Evolutionary conservation across 2,888 invertebrate genomes (phyloP).

Genomic region (Metallyticus violacea): DNA sequence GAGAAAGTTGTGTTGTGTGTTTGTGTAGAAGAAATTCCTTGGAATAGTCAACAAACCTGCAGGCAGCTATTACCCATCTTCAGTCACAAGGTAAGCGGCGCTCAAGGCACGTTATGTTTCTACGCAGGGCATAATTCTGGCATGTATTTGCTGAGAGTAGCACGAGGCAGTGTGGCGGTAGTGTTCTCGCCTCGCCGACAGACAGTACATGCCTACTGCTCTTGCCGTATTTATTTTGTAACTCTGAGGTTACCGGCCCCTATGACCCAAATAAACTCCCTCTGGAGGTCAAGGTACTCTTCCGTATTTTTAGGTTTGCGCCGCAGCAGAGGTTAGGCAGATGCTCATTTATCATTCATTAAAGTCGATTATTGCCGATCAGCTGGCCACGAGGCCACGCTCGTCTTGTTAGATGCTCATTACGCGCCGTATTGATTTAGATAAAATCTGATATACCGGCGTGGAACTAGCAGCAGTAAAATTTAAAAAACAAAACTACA

Average conservation of each 20-base stretch:
- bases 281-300: neutral
- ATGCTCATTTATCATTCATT: neutral
- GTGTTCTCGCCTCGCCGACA: neutral
- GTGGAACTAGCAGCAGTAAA: neutral
- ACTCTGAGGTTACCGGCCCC: neutral
- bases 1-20: constrained; percentile 16
- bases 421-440: neutral
- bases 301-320: neutral
- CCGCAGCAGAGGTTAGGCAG: neutral
- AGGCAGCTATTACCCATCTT: neutral
- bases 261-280: neutral
- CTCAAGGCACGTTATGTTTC: no score
- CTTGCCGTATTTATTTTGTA: neutral
- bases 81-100: constrained; percentile 12
- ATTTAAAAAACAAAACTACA: neutral
- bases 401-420: neutral
- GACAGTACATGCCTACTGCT: neutral
- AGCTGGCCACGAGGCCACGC: neutral
- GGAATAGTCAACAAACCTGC: constrained; percentile 5
- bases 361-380: neutral
- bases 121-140: neutral
- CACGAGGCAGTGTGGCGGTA: neutral
- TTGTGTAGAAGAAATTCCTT: neutral
- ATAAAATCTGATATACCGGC: neutral
- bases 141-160: neutral